Conservation (phyloP, 2,113 vertebrate genomes). For the Bubo blakistoni region DNA sequence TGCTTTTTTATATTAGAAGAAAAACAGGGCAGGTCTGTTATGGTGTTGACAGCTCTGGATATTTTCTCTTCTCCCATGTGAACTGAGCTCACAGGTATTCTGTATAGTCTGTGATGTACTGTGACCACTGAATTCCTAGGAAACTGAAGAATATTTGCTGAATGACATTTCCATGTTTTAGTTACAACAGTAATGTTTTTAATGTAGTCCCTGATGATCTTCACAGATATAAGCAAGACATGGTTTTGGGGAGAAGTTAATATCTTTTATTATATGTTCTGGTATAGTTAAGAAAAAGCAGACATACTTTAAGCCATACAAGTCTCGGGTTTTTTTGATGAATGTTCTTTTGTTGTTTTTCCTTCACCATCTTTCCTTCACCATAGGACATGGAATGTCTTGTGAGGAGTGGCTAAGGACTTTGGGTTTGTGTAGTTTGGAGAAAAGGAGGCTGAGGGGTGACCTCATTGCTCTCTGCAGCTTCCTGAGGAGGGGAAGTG, state of each 20-base stretch:
- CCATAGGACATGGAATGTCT: not conserved
- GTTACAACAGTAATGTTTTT: not conserved
- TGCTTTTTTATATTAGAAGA: not conserved
- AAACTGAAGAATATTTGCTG: not conserved
- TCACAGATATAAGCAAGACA: not conserved
- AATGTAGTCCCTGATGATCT: not conserved
- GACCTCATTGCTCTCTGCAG: not conserved
- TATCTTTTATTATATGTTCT: not conserved
- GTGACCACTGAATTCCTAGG: not conserved
- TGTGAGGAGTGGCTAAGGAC: not conserved
- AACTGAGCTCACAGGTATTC: not conserved
- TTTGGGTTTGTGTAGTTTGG: not conserved
- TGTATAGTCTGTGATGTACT: not conserved
- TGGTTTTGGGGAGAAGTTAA: rapidly evolving
- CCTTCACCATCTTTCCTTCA: not conserved
- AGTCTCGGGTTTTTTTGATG: not conserved
- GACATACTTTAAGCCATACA: not conserved
- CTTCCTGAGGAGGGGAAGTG: not conserved
- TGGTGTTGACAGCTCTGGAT: not conserved
- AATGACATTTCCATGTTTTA: not conserved
- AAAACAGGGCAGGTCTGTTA: not conserved
- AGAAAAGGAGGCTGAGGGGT: not conserved
- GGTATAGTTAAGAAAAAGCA: not conserved
- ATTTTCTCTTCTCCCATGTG: not conserved
- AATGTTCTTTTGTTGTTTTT: not conserved